These are phyloP conservation scores for Malacoctenus gilli DNA, from an alignment of 2,797 vertebrate species.

Conservation along the genomic window DNA sequence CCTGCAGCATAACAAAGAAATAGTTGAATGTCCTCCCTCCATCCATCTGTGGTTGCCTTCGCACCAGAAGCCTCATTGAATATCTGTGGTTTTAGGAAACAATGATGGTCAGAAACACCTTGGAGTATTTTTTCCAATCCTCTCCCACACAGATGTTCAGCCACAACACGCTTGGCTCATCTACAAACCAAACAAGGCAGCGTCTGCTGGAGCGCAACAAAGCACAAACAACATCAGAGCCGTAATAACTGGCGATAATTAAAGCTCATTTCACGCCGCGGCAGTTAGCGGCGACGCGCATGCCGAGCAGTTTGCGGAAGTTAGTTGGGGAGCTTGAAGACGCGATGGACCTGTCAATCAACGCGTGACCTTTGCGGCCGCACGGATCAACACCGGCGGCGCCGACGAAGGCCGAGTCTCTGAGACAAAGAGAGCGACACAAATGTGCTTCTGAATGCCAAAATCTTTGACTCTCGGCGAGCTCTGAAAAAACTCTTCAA, in stretches of 20 bases:
- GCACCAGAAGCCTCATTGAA: neutral
- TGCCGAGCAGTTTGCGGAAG: constrained; percentile 45
- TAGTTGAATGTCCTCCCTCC: too few species aligned
- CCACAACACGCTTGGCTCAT: constrained; percentile 37
- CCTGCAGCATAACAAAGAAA: too few species aligned
- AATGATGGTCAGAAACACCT: neutral
- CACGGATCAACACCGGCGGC: too few species aligned
- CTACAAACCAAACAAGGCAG: constrained; percentile 26
- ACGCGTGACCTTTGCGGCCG: too few species aligned
- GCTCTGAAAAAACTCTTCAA: too few species aligned
- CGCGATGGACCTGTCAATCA: constrained; percentile 53
- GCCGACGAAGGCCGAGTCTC: too few species aligned
- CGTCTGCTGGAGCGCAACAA: constrained; percentile 23
- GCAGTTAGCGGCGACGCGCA: constrained; percentile 32
- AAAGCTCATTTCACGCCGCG: constrained; percentile 59
- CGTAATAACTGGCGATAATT: constrained; percentile 47
- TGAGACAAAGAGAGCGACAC: too few species aligned
- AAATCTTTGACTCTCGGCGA: too few species aligned
- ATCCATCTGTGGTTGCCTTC: neutral
- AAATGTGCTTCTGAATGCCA: too few species aligned
- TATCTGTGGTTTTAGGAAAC: neutral
- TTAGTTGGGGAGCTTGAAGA: constrained; percentile 34
- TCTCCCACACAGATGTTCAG: constrained; percentile 15
- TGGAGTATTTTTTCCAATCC: neutral
- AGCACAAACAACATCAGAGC: constrained; percentile 31